phyloP scores from a whole-genome alignment of 2,113 vertebrate species.

The Polypterus senegalus region DNA sequence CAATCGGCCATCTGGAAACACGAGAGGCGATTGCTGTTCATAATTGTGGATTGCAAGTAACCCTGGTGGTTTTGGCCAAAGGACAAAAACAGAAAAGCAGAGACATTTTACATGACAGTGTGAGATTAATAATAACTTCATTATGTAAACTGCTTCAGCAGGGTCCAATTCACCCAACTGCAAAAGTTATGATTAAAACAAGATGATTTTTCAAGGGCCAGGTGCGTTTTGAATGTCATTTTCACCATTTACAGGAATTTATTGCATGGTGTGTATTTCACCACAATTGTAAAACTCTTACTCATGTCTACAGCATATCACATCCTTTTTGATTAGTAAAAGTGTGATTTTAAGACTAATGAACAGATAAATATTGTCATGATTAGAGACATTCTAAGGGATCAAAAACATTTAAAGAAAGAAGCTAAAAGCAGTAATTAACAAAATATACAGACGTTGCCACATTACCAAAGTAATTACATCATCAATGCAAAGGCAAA shows the following conservation, averaged over 20 bases:
- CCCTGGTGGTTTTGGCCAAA: background rate
- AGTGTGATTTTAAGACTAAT: too few relatives aligned
- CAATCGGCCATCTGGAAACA: slow-evolving; percentile 2
- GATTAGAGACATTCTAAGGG: too few relatives aligned
- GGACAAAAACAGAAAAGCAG: background rate
- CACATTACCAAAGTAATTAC: too few relatives aligned
- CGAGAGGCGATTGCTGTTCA: background rate
- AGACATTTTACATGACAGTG: background rate
- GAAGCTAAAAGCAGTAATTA: too few relatives aligned
- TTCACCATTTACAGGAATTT: background rate
- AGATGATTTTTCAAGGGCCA: background rate
- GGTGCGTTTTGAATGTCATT: background rate
- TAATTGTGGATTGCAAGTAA: background rate
- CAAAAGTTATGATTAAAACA: background rate
- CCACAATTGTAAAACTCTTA: too few relatives aligned
- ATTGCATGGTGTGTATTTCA: too few relatives aligned
- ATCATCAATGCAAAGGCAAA: too few relatives aligned
- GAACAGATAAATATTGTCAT: too few relatives aligned
- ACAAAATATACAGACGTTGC: too few relatives aligned
- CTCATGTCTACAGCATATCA: too few relatives aligned
- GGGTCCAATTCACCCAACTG: background rate
- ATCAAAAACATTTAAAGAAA: too few relatives aligned
- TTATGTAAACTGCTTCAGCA: background rate
- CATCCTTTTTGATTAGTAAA: too few relatives aligned
- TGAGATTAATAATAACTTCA: background rate